Percentiles rank a stretch among this genome's conserved stretches.
Evolutionary conservation across 2,113 vertebrate genomes (phyloP).

Genomic region (Corythornis vintsioides): DNA sequence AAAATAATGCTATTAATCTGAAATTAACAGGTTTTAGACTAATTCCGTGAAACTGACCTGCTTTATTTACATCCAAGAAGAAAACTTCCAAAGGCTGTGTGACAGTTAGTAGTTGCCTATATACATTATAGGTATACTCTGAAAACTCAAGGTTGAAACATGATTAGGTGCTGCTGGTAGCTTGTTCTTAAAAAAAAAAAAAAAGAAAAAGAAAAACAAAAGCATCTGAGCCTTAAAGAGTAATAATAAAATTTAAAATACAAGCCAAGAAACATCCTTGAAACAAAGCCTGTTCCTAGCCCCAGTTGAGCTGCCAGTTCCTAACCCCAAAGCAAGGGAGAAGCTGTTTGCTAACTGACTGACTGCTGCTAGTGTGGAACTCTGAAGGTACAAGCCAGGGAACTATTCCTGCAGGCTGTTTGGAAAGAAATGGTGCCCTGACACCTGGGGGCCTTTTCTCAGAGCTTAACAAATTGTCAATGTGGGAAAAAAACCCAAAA

Average conservation of each 20-base stretch:
- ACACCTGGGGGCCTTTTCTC: not conserved
- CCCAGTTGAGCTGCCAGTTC: not conserved
- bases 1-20: not conserved
- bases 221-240: not conserved
- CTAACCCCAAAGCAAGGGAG: not conserved
- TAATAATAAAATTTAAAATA: not conserved
- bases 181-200: not conserved
- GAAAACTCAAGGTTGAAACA: not conserved
- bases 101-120: not conserved
- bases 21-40: not conserved
- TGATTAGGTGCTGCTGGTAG: not conserved
- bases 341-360: not conserved
- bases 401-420: not conserved
- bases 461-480: not conserved
- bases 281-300: not conserved
- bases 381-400: not conserved
- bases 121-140: not conserved
- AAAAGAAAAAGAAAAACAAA: not conserved
- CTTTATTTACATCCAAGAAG: not conserved
- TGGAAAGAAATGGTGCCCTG: not conserved
- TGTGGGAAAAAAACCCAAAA: not conserved
- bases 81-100: not conserved
- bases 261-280: not conserved
- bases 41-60: not conserved
- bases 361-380: not conserved